Base-by-base conservation (phyloP, 1,140 invertebrate genomes). In the Nautilus pompilius region DNA sequence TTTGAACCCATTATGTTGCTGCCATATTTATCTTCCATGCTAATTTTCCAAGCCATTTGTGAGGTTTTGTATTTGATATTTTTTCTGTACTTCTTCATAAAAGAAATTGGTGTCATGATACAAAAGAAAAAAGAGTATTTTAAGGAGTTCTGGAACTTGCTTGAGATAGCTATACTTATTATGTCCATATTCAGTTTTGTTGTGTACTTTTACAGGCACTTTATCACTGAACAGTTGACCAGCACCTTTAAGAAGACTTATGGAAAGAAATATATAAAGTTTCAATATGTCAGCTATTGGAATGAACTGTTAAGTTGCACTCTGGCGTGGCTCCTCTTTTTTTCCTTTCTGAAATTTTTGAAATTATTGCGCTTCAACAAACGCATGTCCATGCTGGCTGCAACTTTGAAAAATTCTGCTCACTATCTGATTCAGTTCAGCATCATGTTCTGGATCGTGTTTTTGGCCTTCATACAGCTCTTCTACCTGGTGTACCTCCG, bases 281-380 rank as follows among this genome's bases (percentile, higher is more conserved):
- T 87, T 56, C 82, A 85, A 56, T 79, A 80, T 62, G 80, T 84
- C 22, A 77, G 82, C 5, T 76, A 82, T 51, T 80, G 85, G 70
- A 85, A 85, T 67, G 81, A 86, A 36, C 46, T 79, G 22, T 84
- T 84, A 60, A 75, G 72, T 30, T 84, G 84, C 65, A 76, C 85
- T 28, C 76, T 86, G 20, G 84, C 80, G 8, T 81, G 84, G 58
- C 68, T 85, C 8, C 78, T 86, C 17, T 87, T 86, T 72, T 75
- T 86, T 34, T 78, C 78, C 6, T 84, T 80, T n/a, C 65, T 86
- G 6, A 86, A 86, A 69, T 85, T 87, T 69, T 69, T 86, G 28
- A 82, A 84, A 62, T 74, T 87, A 0, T 70, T 87, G 5, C 70
- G 84, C 46, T 87, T 87, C 73, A 87, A 87, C 75, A 83, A 82